These are phyloP conservation scores for Cebus imitator DNA, from an alignment of 2,113 vertebrate species.

Conservation along the genomic window DNA sequence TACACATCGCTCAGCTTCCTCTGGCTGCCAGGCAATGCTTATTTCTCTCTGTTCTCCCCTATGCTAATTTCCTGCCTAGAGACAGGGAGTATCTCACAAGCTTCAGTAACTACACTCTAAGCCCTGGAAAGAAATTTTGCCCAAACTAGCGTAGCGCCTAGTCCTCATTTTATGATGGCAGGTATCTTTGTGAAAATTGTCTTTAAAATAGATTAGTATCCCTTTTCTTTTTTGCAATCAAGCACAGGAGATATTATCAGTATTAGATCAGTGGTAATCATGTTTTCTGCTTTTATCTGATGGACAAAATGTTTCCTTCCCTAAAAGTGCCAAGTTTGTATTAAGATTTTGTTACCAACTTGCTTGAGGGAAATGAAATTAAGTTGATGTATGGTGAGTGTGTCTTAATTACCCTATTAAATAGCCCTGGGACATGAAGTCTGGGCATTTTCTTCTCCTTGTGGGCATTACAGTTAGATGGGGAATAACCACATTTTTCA, in stretches of 20 bases:
- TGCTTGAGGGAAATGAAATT: not conserved
- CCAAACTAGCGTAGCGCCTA: rapidly evolving
- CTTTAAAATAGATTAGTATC: not conserved
- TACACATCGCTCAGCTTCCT: not conserved
- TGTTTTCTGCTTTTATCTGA: not conserved
- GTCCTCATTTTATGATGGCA: not conserved
- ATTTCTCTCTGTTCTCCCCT: not conserved
- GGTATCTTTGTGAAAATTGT: not conserved
- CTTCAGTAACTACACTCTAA: not conserved
- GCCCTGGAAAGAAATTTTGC: not conserved
- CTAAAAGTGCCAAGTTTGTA: not conserved
- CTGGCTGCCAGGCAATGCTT: not conserved
- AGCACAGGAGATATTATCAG: not conserved
- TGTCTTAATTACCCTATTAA: not conserved
- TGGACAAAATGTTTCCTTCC: not conserved
- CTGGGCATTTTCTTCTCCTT: not conserved
- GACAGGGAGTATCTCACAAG: not conserved
- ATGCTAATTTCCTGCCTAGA: rapidly evolving
- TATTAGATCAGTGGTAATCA: not conserved
- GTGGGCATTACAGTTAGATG: not conserved
- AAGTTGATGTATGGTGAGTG: not conserved
- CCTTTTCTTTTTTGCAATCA: not conserved
- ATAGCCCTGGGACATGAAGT: not conserved
- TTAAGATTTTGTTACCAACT: not conserved
- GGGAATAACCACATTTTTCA: not conserved